Evolutionary conservation across 2,113 vertebrate species (phyloP).

Genomic region (Physeter macrocephalus): DNA sequence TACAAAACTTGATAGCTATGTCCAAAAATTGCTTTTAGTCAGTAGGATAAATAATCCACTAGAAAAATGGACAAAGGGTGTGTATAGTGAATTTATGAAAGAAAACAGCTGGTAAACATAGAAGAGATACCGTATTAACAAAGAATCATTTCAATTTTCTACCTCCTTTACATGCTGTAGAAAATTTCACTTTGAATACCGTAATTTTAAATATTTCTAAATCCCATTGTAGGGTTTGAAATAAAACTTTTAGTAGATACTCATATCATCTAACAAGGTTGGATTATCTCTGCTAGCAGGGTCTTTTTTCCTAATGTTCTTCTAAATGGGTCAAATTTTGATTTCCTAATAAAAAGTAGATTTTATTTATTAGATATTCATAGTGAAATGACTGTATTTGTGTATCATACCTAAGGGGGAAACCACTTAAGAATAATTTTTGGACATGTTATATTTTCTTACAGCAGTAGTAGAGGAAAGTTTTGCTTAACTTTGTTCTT

Average conservation of each 20-base stretch:
- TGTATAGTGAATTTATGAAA: background rate
- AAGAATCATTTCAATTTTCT: conserved; percentile 9
- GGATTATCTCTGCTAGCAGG: background rate
- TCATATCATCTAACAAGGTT: background rate
- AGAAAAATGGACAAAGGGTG: background rate
- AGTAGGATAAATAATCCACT: background rate
- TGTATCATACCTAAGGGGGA: background rate
- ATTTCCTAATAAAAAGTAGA: background rate
- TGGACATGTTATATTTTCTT: background rate
- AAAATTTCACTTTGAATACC: conserved; percentile 5
- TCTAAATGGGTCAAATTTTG: conserved; percentile 14
- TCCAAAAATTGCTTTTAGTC: background rate
- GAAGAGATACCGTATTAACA: background rate
- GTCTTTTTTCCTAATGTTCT: background rate
- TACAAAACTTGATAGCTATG: background rate
- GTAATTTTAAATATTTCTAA: conserved; percentile 12
- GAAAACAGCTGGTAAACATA: background rate
- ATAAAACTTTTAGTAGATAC: background rate
- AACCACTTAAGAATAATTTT: conserved; percentile 15
- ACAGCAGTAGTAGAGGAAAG: background rate
- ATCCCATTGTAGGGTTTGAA: background rate
- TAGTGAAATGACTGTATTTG: background rate
- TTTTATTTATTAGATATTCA: background rate
- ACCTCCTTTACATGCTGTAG: background rate
- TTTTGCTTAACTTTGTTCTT: background rate